Evolutionary conservation across 2,888 invertebrate genomes (phyloP).

Genomic region (Leptura quadrifasciata): DNA sequence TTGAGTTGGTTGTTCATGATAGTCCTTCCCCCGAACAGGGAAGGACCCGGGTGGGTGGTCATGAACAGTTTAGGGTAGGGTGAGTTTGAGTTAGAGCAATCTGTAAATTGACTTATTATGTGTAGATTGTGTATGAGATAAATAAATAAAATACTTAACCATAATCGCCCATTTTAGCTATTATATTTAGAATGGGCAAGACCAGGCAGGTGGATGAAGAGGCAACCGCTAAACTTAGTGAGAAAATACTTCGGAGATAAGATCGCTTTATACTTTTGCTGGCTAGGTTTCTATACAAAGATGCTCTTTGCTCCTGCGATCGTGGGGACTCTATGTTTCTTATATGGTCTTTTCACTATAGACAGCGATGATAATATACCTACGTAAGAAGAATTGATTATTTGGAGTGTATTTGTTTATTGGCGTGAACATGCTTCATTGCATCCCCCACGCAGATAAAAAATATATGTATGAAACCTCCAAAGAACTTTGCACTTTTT

Average conservation of each 20-base stretch:
- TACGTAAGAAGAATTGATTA: slow-evolving; percentile 72
- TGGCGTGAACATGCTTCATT: too few relatives aligned
- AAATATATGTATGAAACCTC: too few relatives aligned
- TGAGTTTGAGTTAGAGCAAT: too few relatives aligned
- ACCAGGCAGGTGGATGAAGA: slow-evolving; percentile 92
- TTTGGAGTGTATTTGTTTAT: not conserved
- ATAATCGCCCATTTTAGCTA: slow-evolving; percentile 77
- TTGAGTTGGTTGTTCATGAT: too few relatives aligned
- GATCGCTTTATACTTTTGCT: slow-evolving; percentile 93
- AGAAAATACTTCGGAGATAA: slow-evolving; percentile 94
- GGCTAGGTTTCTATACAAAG: slow-evolving; percentile 95
- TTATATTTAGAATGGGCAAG: slow-evolving; percentile 95
- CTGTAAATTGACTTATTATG: too few relatives aligned
- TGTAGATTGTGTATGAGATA: too few relatives aligned
- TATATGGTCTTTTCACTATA: slow-evolving; percentile 90
- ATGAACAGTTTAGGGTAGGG: too few relatives aligned
- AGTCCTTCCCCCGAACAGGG: too few relatives aligned
- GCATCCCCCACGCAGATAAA: too few relatives aligned
- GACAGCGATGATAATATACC: slow-evolving; percentile 90
- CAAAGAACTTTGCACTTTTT: too few relatives aligned
- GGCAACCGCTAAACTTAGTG: slow-evolving; percentile 93
- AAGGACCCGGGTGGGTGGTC: too few relatives aligned
- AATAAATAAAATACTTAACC: too few relatives aligned
- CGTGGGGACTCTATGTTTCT: slow-evolving; percentile 90
- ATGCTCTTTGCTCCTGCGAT: slow-evolving; percentile 91